A percentile compares a stretch with the other conserved stretches of the same genome.
phyloP scores from a whole-genome alignment of 2,888 invertebrate genomes.

The Pimpla rufipes region DNA sequence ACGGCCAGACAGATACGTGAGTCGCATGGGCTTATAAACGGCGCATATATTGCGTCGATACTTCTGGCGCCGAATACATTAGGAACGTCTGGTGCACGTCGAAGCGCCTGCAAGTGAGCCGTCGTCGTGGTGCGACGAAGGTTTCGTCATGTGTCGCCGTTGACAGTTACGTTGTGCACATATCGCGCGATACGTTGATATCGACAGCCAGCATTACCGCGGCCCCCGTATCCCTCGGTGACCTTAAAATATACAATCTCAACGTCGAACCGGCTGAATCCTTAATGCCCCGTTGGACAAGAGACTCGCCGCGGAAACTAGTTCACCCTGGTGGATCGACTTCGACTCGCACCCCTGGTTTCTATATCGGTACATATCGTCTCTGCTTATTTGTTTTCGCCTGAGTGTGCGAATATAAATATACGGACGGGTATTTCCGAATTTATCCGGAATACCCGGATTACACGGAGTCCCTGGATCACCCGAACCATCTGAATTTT shows the following conservation, averaged over 20 bases:
- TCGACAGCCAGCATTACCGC: neutral
- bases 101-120: constrained; percentile 45
- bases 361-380: too few species aligned
- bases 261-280: constrained; percentile 20
- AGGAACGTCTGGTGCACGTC: constrained; percentile 70
- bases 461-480: too few species aligned
- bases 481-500: too few species aligned
- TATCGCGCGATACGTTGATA: neutral
- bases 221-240: neutral
- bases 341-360: too few species aligned
- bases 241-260: constrained; percentile 11
- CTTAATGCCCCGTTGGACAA: constrained; percentile 14
- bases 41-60: constrained; percentile 72
- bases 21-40: constrained; percentile 59
- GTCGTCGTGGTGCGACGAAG: constrained; percentile 28
- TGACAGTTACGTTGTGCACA: neutral
- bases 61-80: constrained; percentile 79
- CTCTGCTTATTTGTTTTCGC: too few species aligned
- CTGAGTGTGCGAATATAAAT: too few species aligned
- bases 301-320: neutral
- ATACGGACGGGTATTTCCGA: too few species aligned
- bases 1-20: constrained; percentile 61
- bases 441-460: too few species aligned
- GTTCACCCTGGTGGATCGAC: too few species aligned
- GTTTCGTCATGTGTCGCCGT: constrained; percentile 41